Evolutionary conservation across 2,888 invertebrate genomes (phyloP).

Genomic region (Osmoderma eremita): DNA sequence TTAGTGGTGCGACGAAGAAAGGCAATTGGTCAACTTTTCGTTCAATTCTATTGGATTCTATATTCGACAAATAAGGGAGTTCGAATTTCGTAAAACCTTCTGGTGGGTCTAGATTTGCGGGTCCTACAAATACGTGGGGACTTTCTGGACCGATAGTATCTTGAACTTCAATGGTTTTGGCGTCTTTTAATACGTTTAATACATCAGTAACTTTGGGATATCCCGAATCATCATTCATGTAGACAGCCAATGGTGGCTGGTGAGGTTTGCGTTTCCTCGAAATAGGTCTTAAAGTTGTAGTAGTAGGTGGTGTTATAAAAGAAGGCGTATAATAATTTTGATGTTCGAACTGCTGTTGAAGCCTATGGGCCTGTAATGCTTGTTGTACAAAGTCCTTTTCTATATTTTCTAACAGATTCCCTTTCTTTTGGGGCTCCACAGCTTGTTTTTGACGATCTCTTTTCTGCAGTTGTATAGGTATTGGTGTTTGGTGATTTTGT

Average conservation of each 20-base stretch:
- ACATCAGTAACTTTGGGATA: conserved; percentile 76
- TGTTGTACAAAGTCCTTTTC: conserved; percentile 62
- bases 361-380: conserved; percentile 60
- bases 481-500: conserved; percentile 56
- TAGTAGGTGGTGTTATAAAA: conserved; percentile 61
- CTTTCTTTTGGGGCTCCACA: conserved; percentile 37
- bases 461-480: conserved; percentile 37
- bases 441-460: conserved; percentile 43
- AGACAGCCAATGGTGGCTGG: conserved; percentile 86
- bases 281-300: conserved; percentile 61
- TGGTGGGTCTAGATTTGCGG: conserved; percentile 77
- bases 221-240: conserved; percentile 72
- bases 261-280: conserved; percentile 77
- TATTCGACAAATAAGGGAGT: conserved; percentile 81
- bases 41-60: conserved; percentile 74
- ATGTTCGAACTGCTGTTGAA: conserved; percentile 54
- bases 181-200: conserved; percentile 73
- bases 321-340: conserved; percentile 48
- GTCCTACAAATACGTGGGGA: conserved; percentile 85
- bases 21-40: conserved; percentile 79
- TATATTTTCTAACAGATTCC: conserved; percentile 57
- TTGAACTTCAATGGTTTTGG: conserved; percentile 79
- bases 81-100: conserved; percentile 82
- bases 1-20: conserved; percentile 87
- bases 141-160: conserved; percentile 76